A percentile compares a stretch with the other conserved stretches of the same genome.
Conservation (phyloP, 2,797 vertebrate genomes). For the Acanthiza pusilla region DNA sequence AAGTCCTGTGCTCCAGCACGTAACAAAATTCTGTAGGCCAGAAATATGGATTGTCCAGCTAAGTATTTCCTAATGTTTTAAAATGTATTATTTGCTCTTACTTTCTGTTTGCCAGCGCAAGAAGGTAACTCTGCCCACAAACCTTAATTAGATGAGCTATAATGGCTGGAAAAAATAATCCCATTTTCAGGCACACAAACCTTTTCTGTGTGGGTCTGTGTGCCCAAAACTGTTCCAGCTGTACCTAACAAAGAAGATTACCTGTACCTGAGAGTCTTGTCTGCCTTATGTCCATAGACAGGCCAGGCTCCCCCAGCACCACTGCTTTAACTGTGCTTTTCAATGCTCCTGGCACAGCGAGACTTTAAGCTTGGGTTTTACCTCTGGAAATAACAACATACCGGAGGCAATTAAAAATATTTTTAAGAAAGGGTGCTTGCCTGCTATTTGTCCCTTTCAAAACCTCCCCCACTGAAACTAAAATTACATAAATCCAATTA, state of each 20-base stretch:
- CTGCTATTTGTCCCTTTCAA: background rate
- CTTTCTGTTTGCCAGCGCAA: constrained; percentile 1
- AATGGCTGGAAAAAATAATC: background rate
- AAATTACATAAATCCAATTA: constrained; percentile 33
- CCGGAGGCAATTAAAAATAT: background rate
- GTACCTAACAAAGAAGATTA: constrained; percentile 25
- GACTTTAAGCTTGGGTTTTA: constrained; percentile 18
- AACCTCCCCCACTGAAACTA: background rate
- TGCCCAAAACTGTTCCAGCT: constrained; percentile 16
- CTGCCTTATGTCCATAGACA: constrained; percentile 18
- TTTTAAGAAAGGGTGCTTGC: background rate
- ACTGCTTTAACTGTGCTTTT: background rate
- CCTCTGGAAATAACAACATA: constrained; percentile 11
- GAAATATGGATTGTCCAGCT: background rate
- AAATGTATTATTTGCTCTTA: background rate
- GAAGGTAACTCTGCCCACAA: background rate
- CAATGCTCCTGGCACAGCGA: background rate
- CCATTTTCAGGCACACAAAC: constrained; percentile 4
- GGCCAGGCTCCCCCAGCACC: background rate
- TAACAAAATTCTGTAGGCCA: background rate
- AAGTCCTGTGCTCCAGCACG: background rate
- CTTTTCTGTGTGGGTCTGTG: background rate
- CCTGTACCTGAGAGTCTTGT: background rate
- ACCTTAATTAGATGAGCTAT: background rate
- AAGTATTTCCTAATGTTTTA: background rate